Evolutionary conservation across 1,140 invertebrate species (phyloP).

Genomic region (Drosophila bifasciata): DNA sequence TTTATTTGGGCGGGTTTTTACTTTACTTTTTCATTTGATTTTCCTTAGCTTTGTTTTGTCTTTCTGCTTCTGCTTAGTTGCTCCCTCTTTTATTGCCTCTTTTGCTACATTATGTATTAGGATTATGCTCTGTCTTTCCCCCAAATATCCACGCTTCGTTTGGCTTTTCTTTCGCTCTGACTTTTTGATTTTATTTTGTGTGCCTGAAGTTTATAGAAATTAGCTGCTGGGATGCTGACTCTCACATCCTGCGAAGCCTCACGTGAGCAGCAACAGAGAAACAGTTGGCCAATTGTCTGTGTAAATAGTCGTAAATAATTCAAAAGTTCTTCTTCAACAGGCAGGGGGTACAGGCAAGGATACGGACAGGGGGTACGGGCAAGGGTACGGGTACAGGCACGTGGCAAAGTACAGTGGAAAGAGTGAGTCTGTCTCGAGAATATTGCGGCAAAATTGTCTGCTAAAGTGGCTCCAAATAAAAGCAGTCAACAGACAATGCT

Average conservation of each 20-base stretch:
- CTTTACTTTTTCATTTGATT: slow-evolving; percentile 14
- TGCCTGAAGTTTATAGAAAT: slow-evolving; percentile 30
- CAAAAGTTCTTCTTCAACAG: slow-evolving; percentile 43
- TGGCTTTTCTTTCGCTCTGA: background rate
- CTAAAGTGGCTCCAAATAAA: slow-evolving; percentile 21
- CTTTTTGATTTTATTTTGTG: slow-evolving; percentile 14
- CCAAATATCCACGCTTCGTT: too few species aligned
- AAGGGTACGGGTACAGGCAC: slow-evolving; percentile 13
- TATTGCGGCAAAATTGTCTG: slow-evolving; percentile 57
- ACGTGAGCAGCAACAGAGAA: slow-evolving; percentile 48
- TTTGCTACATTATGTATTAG: slow-evolving; percentile 14
- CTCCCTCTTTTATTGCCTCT: background rate
- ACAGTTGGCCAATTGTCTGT: slow-evolving; percentile 62
- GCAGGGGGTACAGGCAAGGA: background rate
- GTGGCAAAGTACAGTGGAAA: slow-evolving; percentile 1
- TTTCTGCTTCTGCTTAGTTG: slow-evolving; percentile 10
- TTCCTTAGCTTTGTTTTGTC: background rate
- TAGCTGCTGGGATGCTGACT: too few species aligned
- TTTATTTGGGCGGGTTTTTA: too few species aligned
- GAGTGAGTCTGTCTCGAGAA: slow-evolving; percentile 43
- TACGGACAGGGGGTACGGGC: too few species aligned
- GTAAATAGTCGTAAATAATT: slow-evolving; percentile 76
- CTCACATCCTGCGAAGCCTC: slow-evolving; percentile 27
- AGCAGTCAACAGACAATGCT: slow-evolving; percentile 32
- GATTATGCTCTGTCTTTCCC: background rate